Base-by-base conservation (phyloP, 2,113 vertebrate species). In the Sprattus sprattus region DNA sequence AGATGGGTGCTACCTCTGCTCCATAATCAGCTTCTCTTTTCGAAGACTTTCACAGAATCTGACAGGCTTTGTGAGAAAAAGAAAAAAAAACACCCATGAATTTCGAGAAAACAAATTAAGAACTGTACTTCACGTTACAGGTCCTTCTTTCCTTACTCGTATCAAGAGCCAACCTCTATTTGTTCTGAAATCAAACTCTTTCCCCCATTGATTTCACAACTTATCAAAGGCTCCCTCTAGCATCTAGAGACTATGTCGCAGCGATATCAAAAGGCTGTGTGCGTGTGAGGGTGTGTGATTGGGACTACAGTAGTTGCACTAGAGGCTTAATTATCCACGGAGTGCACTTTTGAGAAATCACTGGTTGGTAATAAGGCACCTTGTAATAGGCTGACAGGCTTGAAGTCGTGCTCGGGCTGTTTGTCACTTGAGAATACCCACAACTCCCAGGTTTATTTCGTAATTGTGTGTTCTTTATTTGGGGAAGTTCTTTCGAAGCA, bases 281-380 rank as follows among this genome's bases (percentile, higher is more conserved):
- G 67, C 20, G 67, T 39, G 67, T 75, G 67, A 75, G 67, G 9
- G 28, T 75, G 82, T 83, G 75, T 83, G 81, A 88, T 86, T 83
- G 87, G 88, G 88, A 89, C 85, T 88, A 88, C 67, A 28, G 32
- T 39, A 49, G 22, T 78, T 85, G 88, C 88, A 83, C 86, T 86
- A 87, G 89, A 85, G 86, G 87, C 83, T 88, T 87, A 89, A 90
- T 89, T 92, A 89, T 88, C 86, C 83, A 84, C 81, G 82, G 81
- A 81, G 84, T 83, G 60, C 81, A 67, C 84, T 85, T 81, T 82
- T 88, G 87, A 87, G 84, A 88, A 90, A 90, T 87, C 87, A 84
- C 86, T 88, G 84, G 81, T 82, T 80, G 84, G 84, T 87, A 86
- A 87, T 85, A 86, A 86, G 85, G 83, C 84, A 75, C 84, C 67